Base-by-base conservation (phyloP, 1,140 invertebrate genomes). In the Papilio glaucus region DNA sequence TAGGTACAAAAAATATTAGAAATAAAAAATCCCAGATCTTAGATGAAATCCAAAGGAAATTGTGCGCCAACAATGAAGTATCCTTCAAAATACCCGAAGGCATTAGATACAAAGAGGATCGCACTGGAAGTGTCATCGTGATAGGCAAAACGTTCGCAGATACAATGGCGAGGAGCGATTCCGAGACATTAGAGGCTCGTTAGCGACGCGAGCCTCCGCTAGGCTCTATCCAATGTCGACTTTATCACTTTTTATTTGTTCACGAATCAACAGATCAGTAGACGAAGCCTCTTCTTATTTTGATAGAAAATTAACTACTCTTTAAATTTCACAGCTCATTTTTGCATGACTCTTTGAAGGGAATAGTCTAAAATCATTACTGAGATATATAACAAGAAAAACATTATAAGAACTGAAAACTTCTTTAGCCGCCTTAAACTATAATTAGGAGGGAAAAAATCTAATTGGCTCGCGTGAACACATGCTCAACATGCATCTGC, bases 191-290 rank as follows among this genome's bases (percentile, higher is more conserved):
- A 57, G 10, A 10, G 21, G 10, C 49, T 57, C 49, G 49, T 57
- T 57, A 57, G 49, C 49, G 49, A 57, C 4, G 10, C 8, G 29
- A 33, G 29, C 29, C 29, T 33, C 29, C 12, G 10, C 49, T 24
- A 57, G 49, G 18, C 49, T 57, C 24, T 57, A 57, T 57, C 21
- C 21, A 57, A 57, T 12, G 2, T 13, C 39, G 39, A 13, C 49
- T 57, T 33, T 57, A 57, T 57, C 49, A 57, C 49, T 24, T 24
- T 57, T 57, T 57, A 57, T 57, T 57, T 57, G 49, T 53, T 21
- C 6, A 33, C 2, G 49, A 57, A 57, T 57, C 49, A 21, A 57
- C 45, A 57, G 21, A 24, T 57, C 49, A n/a, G n/a, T n/a, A n/a
- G 24, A 1, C 21, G 49, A 24, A 24, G 24, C 6, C 21, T 10